Conservation (phyloP, 2,113 vertebrate species). For the Seriola dumerili region DNA sequence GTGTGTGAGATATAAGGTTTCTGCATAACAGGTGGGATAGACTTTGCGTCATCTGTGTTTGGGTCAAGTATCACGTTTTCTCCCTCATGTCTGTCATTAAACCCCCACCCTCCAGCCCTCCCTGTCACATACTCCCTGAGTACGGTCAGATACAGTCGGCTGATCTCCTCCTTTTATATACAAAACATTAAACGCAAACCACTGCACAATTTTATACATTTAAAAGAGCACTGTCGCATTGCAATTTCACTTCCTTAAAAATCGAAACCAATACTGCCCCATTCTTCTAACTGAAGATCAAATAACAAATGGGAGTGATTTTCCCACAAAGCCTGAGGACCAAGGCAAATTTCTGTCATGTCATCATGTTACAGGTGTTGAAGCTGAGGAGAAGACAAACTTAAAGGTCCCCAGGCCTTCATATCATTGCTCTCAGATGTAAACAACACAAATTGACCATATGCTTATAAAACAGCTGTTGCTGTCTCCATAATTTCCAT, state of each 20-base stretch:
- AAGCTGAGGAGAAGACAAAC: not conserved
- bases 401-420: not conserved
- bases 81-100: constrained; percentile 58
- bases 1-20: constrained; percentile 72
- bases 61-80: constrained; percentile 68
- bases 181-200: not conserved
- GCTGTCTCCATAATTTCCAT: not conserved
- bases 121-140: constrained; percentile 14
- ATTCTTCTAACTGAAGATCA: not conserved
- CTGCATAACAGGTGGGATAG: constrained; percentile 79
- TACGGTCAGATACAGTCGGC: not conserved
- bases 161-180: not conserved
- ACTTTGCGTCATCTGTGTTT: constrained; percentile 72
- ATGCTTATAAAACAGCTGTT: constrained; percentile 1
- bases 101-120: constrained; percentile 14
- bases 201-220: not conserved
- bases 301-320: constrained; percentile 6
- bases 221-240: not conserved
- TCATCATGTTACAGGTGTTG: constrained; percentile 3
- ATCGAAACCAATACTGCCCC: not conserved
- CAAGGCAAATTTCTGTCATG: not conserved
- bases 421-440: not conserved
- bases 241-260: not conserved
- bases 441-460: not conserved
- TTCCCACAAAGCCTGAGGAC: not conserved